Base-by-base conservation (phyloP, 1,140 invertebrate species). In the Neodiprion fabricii region DNA sequence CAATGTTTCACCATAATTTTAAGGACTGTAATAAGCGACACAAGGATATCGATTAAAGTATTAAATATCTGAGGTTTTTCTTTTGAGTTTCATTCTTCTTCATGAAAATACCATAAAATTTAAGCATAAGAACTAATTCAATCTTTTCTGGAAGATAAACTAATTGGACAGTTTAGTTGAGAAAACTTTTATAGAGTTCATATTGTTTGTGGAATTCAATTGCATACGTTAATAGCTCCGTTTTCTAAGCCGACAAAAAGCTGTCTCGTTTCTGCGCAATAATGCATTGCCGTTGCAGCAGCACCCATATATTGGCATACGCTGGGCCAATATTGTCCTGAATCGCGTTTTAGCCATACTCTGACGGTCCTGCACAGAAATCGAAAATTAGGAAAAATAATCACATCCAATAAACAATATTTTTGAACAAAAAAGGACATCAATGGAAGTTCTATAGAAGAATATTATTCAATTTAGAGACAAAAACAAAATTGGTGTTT, bases 271-370 rank as follows among this genome's bases (percentile, higher is more conserved):
- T 96, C 94, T 74, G 92, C 90, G 76, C 94, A 94, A 84, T 97
- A 98, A 84, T 94, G 92, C 83, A 99, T 90, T 49, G 95, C 92
- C 17, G 96, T 96, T 71, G 96, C 96, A 23, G 93, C 94, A 71
- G 95, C 95, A n/a, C 96, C 94, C 93, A 99, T 95, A 80, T 94
- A 96, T 82, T 99, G 97, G 85, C 98, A 99, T 82, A 99, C 97
- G 84, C 96, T 98, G 0, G 98, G 98, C 98, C 98, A 99, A 87
- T 98, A 99, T 81, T 99, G 97, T 1, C 98, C 98, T n/a, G 96
- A 97, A 84, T 99, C 98, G 76, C 98, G 91, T 88, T 98, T 98
- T 72, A 99, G 86, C 96, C 98, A 99, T 77, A 99, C 95, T 89
- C 98, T 91, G 23, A 99, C 93, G 77, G 97, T 98, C 88, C 98